phyloP scores from a whole-genome alignment of 2,888 invertebrate genomes.

The Rotaria socialis region DNA sequence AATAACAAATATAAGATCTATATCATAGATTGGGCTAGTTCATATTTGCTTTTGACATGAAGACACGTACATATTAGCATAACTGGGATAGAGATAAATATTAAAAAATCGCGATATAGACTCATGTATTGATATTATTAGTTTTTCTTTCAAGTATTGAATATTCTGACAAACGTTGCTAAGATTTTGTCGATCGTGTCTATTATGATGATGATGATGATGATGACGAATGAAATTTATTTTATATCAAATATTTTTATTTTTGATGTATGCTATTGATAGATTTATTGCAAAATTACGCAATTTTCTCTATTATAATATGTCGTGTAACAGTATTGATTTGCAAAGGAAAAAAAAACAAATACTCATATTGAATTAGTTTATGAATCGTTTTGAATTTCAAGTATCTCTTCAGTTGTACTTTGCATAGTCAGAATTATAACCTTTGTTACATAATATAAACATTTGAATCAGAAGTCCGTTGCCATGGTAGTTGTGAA shows the following conservation, averaged over 20 bases:
- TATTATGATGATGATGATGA: neutral
- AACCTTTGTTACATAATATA: neutral
- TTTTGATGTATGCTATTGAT: no score
- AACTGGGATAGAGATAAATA: neutral
- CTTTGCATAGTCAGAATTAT: no score
- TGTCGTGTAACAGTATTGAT: no score
- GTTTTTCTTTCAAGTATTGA: neutral
- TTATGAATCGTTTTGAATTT: neutral
- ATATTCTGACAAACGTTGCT: neutral
- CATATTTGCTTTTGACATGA: neutral
- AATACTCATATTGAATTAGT: no score
- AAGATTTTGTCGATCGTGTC: neutral
- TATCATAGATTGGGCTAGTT: neutral
- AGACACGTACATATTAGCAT: neutral
- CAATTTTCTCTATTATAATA: no score
- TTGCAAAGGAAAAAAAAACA: no score
- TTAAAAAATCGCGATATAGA: neutral
- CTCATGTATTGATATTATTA: neutral
- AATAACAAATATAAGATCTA: neutral
- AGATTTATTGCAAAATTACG: no score
- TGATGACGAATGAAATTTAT: no score
- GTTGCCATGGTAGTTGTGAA: neutral
- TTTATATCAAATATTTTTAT: no score
- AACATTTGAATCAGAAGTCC: neutral
- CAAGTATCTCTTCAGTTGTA: neutral